A percentile compares a stretch with the other conserved stretches of the same genome.
Evolutionary conservation across 2,113 vertebrate species (phyloP).

Genomic region (Furnarius figulus): DNA sequence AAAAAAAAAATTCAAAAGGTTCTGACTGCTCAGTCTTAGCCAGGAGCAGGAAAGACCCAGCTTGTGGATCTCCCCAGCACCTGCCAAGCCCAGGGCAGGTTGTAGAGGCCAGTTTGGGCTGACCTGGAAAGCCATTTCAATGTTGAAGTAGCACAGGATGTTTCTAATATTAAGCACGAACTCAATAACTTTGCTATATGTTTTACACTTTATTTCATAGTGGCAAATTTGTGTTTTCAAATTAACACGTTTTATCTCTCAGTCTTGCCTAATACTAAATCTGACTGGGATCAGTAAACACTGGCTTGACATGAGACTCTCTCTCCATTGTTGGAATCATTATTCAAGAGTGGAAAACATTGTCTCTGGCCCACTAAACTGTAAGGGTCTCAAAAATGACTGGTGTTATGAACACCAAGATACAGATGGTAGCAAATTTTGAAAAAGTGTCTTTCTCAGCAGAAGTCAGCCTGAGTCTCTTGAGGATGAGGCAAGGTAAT

Average conservation of each 20-base stretch:
- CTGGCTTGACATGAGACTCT: background rate
- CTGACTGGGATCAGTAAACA: background rate
- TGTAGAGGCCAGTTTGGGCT: background rate
- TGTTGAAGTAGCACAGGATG: background rate
- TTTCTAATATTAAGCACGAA: background rate
- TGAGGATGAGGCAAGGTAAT: background rate
- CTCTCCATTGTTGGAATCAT: background rate
- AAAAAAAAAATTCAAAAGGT: background rate
- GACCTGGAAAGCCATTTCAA: background rate
- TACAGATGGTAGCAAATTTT: background rate
- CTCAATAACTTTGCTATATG: background rate
- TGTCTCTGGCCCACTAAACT: background rate
- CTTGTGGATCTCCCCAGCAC: background rate
- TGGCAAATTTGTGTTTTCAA: background rate
- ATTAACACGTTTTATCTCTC: background rate
- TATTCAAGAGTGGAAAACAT: background rate
- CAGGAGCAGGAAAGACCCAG: background rate
- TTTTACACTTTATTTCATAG: background rate
- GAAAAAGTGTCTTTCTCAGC: background rate
- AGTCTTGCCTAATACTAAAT: background rate
- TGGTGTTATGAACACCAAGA: background rate
- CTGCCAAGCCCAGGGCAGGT: background rate
- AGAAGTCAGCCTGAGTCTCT: background rate
- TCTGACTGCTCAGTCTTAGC: background rate
- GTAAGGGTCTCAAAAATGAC: background rate